A percentile compares a stretch with the other conserved stretches of the same genome.
Evolutionary conservation across 2,888 invertebrate genomes (phyloP).

Genomic region (Parnassius mnemosyne): DNA sequence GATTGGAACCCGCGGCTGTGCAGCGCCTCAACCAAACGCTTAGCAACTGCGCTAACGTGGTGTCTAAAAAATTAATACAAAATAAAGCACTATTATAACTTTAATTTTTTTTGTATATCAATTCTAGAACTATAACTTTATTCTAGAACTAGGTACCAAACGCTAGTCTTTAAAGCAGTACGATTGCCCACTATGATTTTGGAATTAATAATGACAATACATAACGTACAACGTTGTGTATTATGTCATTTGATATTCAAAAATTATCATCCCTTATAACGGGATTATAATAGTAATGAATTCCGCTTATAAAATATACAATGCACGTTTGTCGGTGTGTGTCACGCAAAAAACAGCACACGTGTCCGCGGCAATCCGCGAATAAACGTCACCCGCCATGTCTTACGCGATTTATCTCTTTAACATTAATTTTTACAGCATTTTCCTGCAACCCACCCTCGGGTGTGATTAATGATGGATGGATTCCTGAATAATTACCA

Average conservation of each 20-base stretch:
- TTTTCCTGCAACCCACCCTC: constrained; percentile 68
- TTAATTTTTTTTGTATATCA: no score
- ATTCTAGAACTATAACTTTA: no score
- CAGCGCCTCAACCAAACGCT: no score
- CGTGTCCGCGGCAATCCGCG: constrained; percentile 50
- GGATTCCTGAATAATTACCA: constrained; percentile 81
- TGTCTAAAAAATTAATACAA: no score
- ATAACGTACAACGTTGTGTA: no score
- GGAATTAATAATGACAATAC: neutral
- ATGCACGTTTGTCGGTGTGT: constrained; percentile 44
- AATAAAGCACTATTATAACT: no score
- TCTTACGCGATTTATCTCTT: constrained; percentile 78
- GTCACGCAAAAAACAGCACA: constrained; percentile 44
- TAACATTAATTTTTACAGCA: constrained; percentile 78
- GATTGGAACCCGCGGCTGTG: no score
- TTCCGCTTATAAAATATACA: constrained; percentile 48
- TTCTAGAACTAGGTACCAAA: no score
- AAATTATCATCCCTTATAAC: constrained; percentile 49
- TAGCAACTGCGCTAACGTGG: no score
- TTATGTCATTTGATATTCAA: no score
- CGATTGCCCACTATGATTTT: no score
- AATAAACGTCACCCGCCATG: constrained; percentile 67
- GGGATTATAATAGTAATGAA: constrained; percentile 51
- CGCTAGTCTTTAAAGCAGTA: no score
- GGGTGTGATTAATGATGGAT: constrained; percentile 79